Conservation (phyloP, 30 jellyfish, hydroid and myxozoan species). For the Rhopilema esculentum region DNA sequence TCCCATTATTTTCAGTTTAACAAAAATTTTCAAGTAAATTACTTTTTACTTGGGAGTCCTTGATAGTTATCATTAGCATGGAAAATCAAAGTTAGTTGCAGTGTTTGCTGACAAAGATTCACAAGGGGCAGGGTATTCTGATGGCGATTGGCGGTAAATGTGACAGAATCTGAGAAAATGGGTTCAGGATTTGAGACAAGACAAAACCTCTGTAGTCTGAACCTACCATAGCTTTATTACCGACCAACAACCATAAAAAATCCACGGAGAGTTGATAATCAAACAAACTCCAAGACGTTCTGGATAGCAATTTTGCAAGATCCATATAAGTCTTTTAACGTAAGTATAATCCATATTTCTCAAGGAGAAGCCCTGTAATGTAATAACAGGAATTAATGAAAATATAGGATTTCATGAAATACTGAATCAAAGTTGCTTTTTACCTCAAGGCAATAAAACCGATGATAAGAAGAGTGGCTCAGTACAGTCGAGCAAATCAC, state of each 20-base stretch:
- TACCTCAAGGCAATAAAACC: too few relatives aligned
- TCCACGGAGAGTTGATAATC: slow-evolving; percentile 91
- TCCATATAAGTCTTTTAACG: slow-evolving; percentile 81
- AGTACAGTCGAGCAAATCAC: too few relatives aligned
- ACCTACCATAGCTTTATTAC: slow-evolving; percentile 82
- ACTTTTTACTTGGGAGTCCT: too few relatives aligned
- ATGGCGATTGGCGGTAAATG: too few relatives aligned
- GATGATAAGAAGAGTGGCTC: too few relatives aligned
- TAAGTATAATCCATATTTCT: slow-evolving; percentile 88
- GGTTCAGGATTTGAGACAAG: too few relatives aligned
- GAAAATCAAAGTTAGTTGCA: too few relatives aligned
- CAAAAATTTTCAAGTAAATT: neutral
- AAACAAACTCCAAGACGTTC: slow-evolving; percentile 95
- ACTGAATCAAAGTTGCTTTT: too few relatives aligned
- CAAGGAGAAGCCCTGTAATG: slow-evolving; percentile 74
- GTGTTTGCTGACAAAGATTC: too few relatives aligned
- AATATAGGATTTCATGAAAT: neutral
- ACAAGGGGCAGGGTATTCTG: too few relatives aligned
- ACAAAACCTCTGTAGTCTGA: neutral
- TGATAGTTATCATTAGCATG: too few relatives aligned
- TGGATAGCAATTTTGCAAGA: slow-evolving; percentile 94
- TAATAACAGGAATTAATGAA: neutral
- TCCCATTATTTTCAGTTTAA: neutral
- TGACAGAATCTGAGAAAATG: too few relatives aligned
- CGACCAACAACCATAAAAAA: slow-evolving; percentile 96